phyloP scores from a whole-genome alignment of 92 coral and sea anemone genomes.

The Porites lobata region DNA sequence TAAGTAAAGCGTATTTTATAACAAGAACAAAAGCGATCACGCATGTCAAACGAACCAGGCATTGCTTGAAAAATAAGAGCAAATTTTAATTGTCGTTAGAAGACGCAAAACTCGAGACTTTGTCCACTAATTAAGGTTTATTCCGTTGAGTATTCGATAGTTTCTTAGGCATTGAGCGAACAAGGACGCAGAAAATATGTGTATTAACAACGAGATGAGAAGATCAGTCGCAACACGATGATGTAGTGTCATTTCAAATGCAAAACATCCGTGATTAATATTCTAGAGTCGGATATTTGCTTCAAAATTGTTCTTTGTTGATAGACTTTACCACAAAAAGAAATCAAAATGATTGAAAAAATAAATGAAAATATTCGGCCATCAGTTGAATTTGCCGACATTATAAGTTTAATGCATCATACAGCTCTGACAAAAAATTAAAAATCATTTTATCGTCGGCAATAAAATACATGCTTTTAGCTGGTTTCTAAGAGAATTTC shows the following conservation, averaged over 20 bases:
- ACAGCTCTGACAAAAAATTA: not conserved
- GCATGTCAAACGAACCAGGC: conserved; percentile 10
- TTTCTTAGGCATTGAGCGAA: not conserved
- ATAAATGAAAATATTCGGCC: not conserved
- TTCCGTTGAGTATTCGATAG: conserved; percentile 1
- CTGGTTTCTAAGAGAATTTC: conserved; percentile 33
- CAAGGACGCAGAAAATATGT: conserved; percentile 23
- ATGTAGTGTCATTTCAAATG: not conserved
- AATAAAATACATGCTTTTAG: conserved; percentile 21
- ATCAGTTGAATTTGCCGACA: not conserved
- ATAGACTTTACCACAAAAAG: not conserved
- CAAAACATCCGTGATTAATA: conserved; percentile 23
- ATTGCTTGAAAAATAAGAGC: not conserved
- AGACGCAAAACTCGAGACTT: not conserved
- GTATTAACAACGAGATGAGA: not conserved
- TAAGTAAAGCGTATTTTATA: conserved; percentile 16
- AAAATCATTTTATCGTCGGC: not conserved
- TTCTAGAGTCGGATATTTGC: conserved; percentile 28
- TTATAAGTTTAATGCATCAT: not conserved
- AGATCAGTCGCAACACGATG: not conserved
- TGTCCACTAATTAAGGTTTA: conserved; percentile 2
- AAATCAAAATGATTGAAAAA: conserved; percentile 10
- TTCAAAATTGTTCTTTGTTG: conserved; percentile 21
- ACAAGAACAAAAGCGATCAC: conserved; percentile 9
- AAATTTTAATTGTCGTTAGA: not conserved